Conservation (phyloP, 2,888 invertebrate species). For the Trichacis sp. region DNA sequence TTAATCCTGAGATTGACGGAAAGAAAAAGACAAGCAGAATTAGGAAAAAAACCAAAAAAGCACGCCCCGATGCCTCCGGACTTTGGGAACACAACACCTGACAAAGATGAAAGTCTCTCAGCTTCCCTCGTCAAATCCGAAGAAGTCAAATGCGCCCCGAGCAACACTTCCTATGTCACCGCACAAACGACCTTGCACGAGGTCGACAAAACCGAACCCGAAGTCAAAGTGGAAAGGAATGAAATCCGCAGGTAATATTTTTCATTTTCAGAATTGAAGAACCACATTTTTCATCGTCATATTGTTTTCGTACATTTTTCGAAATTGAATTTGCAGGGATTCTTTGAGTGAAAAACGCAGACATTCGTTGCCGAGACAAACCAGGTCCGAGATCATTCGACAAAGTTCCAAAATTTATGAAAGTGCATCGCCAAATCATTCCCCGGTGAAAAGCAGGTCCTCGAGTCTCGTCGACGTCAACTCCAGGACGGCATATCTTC, state of each 20-base stretch:
- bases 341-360: slow-evolving; percentile 44
- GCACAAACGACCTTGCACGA: slow-evolving; percentile 40
- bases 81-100: slow-evolving; percentile 57
- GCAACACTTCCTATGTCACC: slow-evolving; percentile 50
- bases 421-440: slow-evolving; percentile 52
- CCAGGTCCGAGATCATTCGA: slow-evolving; percentile 51
- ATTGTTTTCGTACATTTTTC: too few species aligned
- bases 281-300: too few species aligned
- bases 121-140: slow-evolving; percentile 45
- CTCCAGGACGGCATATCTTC: slow-evolving; percentile 76
- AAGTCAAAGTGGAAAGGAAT: not conserved
- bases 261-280: too few species aligned
- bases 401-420: slow-evolving; percentile 51
- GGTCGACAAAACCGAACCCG: not conserved
- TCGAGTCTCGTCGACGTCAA: slow-evolving; percentile 58
- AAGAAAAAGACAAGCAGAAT: slow-evolving; percentile 75
- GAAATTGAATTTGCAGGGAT: too few species aligned
- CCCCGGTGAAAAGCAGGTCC: slow-evolving; percentile 56
- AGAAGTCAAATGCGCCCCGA: slow-evolving; percentile 41
- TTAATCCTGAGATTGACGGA: slow-evolving; percentile 75
- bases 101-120: slow-evolving; percentile 49
- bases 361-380: slow-evolving; percentile 53
- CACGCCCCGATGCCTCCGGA: slow-evolving; percentile 65
- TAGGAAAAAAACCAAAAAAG: slow-evolving; percentile 60
- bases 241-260: too few species aligned